Evolutionary conservation across 2,888 invertebrate genomes (phyloP).

Genomic region (Leptarthrus brevirostris): DNA sequence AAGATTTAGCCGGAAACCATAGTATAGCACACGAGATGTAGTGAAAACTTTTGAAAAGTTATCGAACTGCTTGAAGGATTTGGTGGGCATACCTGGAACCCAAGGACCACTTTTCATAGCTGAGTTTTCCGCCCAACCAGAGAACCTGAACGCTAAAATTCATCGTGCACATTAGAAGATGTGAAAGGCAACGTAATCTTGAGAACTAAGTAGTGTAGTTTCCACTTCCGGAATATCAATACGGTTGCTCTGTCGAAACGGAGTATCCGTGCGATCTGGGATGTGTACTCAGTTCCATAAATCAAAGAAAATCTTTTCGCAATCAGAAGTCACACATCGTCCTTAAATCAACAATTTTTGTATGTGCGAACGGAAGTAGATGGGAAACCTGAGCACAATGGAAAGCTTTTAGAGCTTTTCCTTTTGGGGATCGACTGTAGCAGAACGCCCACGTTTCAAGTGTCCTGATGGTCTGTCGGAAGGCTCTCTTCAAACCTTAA

Average conservation of each 20-base stretch:
- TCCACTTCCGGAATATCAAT: slow-evolving; percentile 32
- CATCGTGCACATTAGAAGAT: neutral
- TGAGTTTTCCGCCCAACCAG: neutral
- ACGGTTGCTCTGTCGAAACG: slow-evolving; percentile 1
- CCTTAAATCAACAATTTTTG: slow-evolving; percentile 50
- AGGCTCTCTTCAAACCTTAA: neutral
- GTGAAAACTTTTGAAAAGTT: slow-evolving; percentile 27
- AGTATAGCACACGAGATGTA: neutral
- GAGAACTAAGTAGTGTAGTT: neutral
- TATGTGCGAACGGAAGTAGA: slow-evolving; percentile 37
- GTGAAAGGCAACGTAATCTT: slow-evolving; percentile 26
- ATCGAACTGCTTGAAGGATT: neutral
- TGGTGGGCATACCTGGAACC: neutral
- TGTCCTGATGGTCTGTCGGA: neutral
- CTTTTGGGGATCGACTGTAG: slow-evolving; percentile 4
- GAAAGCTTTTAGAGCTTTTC: slow-evolving; percentile 25
- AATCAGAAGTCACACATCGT: slow-evolving; percentile 48
- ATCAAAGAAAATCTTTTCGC: slow-evolving; percentile 48
- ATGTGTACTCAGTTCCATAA: slow-evolving; percentile 11
- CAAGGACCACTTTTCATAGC: neutral
- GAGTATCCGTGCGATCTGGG: neutral
- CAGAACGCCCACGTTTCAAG: neutral
- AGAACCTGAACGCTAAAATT: slow-evolving; percentile 1
- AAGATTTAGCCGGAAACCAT: neutral
- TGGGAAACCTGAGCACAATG: slow-evolving; percentile 27